Evolutionary conservation across 2,888 invertebrate genomes (phyloP), one percentile per base, ranked within the genome.

Genomic region (Corythucha ciliata): DNA sequence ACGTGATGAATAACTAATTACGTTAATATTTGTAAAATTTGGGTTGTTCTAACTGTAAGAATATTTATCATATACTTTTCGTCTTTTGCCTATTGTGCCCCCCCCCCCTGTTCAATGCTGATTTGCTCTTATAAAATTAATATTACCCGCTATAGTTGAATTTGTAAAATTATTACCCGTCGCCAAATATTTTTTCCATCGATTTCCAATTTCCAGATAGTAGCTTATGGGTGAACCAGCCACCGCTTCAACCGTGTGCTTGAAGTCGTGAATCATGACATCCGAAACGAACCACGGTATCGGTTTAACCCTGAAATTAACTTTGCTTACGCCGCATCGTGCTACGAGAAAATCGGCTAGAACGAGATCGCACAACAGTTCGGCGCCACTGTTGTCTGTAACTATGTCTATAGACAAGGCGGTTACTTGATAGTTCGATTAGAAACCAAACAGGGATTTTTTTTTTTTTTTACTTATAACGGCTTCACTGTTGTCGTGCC

Each of bases 231-330:
- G 5, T 20, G 29, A 18, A 16, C 18, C 22, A 6, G 39, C 26
- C 7, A 57, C 29, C 14, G 36, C 67, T 2, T 74, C 63, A 16
- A 90, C 59, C 1, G 76, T 73, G 80, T 82, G 84, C 63, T 74
- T 60, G 52, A 93, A 83, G 70, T 98, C 97, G 2, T 66, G 61
- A 1, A 63, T 64, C 16, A 81, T 87, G 0, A 83, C 86, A 67
- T 98, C 97, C 0, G 94, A 96, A 7, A 98, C 80, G 67, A 86
- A 98, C 97, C 97, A 98, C 0, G 96, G 94, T 57, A 89, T 81
- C 3, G 75, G 72, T 72, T 97, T 96, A 0, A 84, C 81, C 68
- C 92, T 82, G 61, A 96, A 83, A 57, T 82, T 73, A 22, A 96
- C 72, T 70, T 77, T 73, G n/a, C 69, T 66, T n/a, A 77, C 79